Conservation (phyloP, 1,140 invertebrate genomes). For the Pachyrhynchus sulphureomaculatus region DNA sequence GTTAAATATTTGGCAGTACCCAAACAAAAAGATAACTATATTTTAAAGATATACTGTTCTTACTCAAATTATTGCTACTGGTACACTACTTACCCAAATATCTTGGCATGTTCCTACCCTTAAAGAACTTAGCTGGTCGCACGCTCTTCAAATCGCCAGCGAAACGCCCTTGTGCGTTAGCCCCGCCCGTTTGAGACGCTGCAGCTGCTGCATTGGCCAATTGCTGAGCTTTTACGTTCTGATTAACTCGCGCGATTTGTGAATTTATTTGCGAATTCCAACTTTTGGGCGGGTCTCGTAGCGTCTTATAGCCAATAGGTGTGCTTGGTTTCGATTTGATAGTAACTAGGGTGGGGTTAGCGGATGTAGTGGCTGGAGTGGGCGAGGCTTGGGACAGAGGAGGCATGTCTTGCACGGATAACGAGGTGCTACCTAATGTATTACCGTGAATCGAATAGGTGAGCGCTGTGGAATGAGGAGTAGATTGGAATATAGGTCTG, state of each 20-base stretch:
- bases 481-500: no score
- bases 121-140: slow-evolving; percentile 60
- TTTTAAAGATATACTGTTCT: no score
- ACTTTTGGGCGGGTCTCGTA: slow-evolving; percentile 58
- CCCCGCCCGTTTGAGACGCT: neutral
- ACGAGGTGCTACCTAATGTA: neutral
- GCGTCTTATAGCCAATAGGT: slow-evolving; percentile 57
- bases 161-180: slow-evolving; percentile 1
- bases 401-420: neutral
- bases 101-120: slow-evolving; percentile 58
- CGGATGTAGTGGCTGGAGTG: neutral
- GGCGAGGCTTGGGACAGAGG: neutral
- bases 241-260: slow-evolving; percentile 55
- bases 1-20: no score
- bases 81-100: slow-evolving; percentile 54
- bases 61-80: no score
- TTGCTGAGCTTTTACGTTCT: slow-evolving; percentile 24
- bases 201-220: slow-evolving; percentile 3
- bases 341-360: slow-evolving; percentile 17
- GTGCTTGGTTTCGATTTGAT: slow-evolving; percentile 46
- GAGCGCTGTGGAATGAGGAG: no score
- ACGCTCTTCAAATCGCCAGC: slow-evolving; percentile 38
- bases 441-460: no score
- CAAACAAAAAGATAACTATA: no score
- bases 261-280: slow-evolving; percentile 64